Percentiles rank a stretch among this genome's conserved stretches.
These are phyloP conservation scores for Pithys albifrons DNA, from an alignment of 2,113 vertebrate genomes.

Conservation along the genomic window DNA sequence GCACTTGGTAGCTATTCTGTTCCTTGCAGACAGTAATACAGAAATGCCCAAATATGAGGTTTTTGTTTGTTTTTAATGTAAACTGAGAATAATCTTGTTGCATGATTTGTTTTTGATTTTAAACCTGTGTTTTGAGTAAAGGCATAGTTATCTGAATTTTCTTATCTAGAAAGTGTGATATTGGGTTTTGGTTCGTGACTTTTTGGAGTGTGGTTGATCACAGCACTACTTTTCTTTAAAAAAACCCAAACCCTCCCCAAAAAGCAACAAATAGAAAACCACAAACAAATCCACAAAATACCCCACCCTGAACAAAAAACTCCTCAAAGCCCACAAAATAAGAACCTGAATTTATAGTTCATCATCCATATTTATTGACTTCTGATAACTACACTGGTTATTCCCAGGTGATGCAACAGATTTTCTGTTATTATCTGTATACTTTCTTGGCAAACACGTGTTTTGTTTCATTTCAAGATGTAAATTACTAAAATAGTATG, in stretches of 20 bases:
- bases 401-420: not conserved
- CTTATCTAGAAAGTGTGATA: not conserved
- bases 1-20: not conserved
- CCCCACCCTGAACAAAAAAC: not conserved
- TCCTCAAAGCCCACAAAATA: not conserved
- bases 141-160: not conserved
- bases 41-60: not conserved
- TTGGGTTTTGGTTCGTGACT: not conserved
- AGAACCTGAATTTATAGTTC: not conserved
- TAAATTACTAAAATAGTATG: not conserved
- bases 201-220: not conserved
- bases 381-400: not conserved
- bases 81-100: not conserved
- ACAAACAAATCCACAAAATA: not conserved
- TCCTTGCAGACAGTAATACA: not conserved
- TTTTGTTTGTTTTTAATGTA: not conserved
- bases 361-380: not conserved
- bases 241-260: too few species aligned
- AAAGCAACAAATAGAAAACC: not conserved
- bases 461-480: not conserved
- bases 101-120: rapidly evolving
- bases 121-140: not conserved
- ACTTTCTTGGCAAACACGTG: not conserved
- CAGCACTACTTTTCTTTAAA: not conserved
- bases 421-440: not conserved